Percentiles rank a stretch among this genome's conserved stretches.
Evolutionary conservation across 1,140 invertebrate species (phyloP).

Genomic region (Drosophila micromelanica): DNA sequence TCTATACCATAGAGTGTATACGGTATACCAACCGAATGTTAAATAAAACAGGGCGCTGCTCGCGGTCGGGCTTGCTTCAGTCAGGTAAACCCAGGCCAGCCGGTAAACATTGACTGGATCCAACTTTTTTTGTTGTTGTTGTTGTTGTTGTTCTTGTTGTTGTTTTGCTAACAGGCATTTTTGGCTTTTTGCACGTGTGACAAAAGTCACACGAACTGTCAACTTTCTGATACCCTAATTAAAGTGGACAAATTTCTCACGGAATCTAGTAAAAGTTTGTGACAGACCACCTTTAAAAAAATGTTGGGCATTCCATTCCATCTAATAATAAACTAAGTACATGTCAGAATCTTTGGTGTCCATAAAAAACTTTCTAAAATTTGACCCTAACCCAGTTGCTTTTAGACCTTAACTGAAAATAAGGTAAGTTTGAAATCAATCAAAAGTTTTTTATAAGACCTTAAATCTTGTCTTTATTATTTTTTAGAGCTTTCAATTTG

Average conservation of each 20-base stretch:
- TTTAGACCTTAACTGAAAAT: too few relatives aligned
- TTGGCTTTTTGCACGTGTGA: constrained; percentile 24
- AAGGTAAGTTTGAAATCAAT: too few relatives aligned
- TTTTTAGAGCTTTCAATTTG: too few relatives aligned
- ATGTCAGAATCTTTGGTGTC: too few relatives aligned
- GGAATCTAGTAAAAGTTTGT: neutral
- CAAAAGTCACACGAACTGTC: constrained; percentile 9
- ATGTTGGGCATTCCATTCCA: too few relatives aligned
- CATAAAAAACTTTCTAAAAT: too few relatives aligned
- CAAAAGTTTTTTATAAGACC: too few relatives aligned
- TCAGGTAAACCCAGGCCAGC: constrained; percentile 2
- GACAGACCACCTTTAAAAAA: too few relatives aligned
- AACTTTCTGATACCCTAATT: constrained; percentile 1
- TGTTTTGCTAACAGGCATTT: constrained; percentile 17
- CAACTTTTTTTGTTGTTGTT: constrained; percentile 14
- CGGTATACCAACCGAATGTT: constrained; percentile 23
- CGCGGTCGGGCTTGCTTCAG: neutral
- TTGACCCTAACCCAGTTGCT: too few relatives aligned
- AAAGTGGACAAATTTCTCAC: neutral
- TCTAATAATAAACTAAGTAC: too few relatives aligned
- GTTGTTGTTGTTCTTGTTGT: constrained; percentile 1
- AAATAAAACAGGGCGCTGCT: constrained; percentile 7
- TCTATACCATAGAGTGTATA: neutral
- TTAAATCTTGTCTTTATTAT: too few relatives aligned
- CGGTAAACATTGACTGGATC: constrained; percentile 28